phyloP scores from a whole-genome alignment of 1,140 invertebrate species.

The Pachypsylla venusta region DNA sequence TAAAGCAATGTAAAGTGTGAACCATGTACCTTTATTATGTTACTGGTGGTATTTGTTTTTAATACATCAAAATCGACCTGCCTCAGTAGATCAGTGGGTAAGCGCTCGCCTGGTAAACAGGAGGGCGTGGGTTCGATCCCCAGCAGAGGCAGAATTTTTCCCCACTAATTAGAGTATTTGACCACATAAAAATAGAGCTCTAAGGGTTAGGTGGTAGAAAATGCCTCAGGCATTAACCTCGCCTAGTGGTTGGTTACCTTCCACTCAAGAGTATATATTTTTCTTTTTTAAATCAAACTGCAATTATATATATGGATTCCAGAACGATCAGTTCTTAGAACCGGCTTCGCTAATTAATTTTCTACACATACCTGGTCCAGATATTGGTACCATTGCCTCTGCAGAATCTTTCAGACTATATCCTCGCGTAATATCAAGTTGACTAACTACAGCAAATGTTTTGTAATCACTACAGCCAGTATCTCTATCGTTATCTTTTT shows the following conservation, averaged over 20 bases:
- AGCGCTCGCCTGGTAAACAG: no score
- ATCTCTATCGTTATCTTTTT: constrained; percentile 47
- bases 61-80: background rate
- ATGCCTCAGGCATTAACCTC: no score
- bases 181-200: no score
- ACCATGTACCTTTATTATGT: background rate
- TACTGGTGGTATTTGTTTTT: background rate
- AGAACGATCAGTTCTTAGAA: background rate
- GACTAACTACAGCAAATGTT: constrained; percentile 82
- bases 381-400: constrained; percentile 90
- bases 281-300: background rate
- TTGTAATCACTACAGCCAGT: constrained; percentile 64
- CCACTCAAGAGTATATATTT: no score
- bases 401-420: constrained; percentile 68
- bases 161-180: no score
- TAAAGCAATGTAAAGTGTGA: background rate
- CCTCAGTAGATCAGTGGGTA: no score
- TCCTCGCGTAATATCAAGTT: constrained; percentile 71
- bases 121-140: no score
- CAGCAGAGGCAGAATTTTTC: no score
- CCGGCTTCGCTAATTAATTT: background rate
- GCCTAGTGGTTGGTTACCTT: no score
- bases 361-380: constrained; percentile 44
- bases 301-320: background rate
- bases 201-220: no score